phyloP scores from a whole-genome alignment of 1,140 invertebrate genomes.

The Bombus ignitus region DNA sequence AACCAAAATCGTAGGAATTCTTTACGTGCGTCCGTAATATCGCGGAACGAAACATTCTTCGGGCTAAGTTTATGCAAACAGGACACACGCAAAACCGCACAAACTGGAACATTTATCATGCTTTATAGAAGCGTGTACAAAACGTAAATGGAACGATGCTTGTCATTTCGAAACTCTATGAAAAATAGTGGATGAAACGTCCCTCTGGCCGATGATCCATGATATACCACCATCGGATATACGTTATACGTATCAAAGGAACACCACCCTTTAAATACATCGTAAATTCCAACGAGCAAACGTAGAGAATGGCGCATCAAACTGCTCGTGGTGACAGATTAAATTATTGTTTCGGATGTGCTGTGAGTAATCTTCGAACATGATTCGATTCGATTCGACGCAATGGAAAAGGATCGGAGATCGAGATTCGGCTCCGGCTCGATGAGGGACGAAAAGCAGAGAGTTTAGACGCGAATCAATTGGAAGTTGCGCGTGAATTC shows the following conservation, averaged over 20 bases:
- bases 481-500: constrained; percentile 42
- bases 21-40: neutral
- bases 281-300: neutral
- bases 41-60: neutral
- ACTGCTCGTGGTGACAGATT: no score
- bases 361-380: neutral
- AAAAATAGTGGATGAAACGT: constrained; percentile 68
- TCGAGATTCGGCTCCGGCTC: neutral
- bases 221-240: neutral
- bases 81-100: constrained; percentile 3
- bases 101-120: constrained; percentile 66
- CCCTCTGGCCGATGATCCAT: constrained; percentile 61
- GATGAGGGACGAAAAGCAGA: neutral
- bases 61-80: constrained; percentile 33
- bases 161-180: constrained; percentile 59
- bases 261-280: neutral
- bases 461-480: constrained; percentile 4
- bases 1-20: constrained; percentile 5
- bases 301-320: neutral
- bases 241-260: neutral
- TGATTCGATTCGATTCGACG: neutral
- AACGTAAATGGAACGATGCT: constrained; percentile 71
- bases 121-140: constrained; percentile 69
- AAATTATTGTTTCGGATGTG: constrained; percentile 1
- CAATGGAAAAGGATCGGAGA: neutral